Conservation (phyloP, 1,140 invertebrate species). For the Hylaeus anthracinus region DNA sequence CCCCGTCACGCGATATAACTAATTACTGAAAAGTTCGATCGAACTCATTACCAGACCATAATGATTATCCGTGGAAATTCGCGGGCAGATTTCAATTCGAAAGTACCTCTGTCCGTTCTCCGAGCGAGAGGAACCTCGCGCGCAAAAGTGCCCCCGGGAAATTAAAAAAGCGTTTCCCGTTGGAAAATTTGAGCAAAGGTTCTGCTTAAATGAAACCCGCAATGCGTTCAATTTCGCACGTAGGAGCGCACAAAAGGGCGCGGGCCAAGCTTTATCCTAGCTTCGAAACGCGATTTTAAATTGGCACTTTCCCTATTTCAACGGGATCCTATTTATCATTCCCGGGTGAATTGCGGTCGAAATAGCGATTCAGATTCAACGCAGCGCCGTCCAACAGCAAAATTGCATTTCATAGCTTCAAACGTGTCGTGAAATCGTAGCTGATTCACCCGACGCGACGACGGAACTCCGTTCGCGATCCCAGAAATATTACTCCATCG, state of each 20-base stretch:
- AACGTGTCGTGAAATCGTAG: conserved; percentile 26
- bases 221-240: neutral
- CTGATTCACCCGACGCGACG: conserved; percentile 15
- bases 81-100: too few species aligned
- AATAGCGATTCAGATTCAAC: conserved; percentile 24
- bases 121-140: neutral
- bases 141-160: neutral
- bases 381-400: conserved; percentile 2
- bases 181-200: neutral
- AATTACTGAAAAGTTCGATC: neutral
- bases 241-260: too few species aligned
- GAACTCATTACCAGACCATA: neutral
- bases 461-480: neutral
- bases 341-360: neutral
- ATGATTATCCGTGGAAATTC: neutral
- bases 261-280: neutral
- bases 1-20: neutral
- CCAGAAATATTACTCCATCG: neutral
- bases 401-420: conserved; percentile 7
- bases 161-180: neutral
- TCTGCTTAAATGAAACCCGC: neutral
- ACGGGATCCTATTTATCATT: neutral
- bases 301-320: neutral
- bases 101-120: neutral
- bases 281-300: neutral